Percentiles rank a stretch among this genome's conserved stretches.
Evolutionary conservation across 2,113 vertebrate species (phyloP).

Genomic region (Gymnobelideus leadbeateri): DNA sequence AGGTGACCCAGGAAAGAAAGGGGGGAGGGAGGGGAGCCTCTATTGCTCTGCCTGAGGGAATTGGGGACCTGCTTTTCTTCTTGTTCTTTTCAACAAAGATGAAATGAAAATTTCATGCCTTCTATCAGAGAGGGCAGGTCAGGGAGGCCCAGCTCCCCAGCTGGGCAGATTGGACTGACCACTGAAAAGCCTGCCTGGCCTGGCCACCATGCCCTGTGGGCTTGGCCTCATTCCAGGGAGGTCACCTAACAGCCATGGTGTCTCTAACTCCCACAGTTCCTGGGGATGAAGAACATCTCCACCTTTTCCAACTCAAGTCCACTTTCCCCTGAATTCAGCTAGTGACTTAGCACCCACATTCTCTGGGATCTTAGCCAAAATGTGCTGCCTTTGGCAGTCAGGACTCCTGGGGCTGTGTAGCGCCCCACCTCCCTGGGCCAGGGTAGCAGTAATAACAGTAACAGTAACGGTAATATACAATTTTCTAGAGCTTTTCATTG

Average conservation of each 20-base stretch:
- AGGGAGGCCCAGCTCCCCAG: not conserved
- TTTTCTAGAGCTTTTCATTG: not conserved
- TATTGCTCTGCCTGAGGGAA: not conserved
- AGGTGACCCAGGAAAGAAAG: not conserved
- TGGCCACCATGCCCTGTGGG: not conserved
- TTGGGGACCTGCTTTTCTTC: not conserved
- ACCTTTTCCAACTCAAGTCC: not conserved
- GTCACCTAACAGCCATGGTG: not conserved
- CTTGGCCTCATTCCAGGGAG: not conserved
- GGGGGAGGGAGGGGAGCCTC: not conserved
- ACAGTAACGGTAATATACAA: not conserved
- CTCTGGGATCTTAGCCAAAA: not conserved
- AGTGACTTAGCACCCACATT: not conserved
- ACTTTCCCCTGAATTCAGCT: not conserved
- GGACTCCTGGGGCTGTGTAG: not conserved
- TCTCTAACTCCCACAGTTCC: not conserved
- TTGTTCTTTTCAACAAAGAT: not conserved
- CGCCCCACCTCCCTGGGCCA: not conserved
- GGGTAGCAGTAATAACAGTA: not conserved
- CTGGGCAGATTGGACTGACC: conserved; percentile 3
- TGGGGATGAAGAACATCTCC: not conserved
- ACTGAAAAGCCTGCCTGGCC: not conserved
- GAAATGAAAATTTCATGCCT: not conserved
- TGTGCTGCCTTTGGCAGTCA: not conserved
- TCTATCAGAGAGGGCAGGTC: not conserved